phyloP scores from a whole-genome alignment of 2,113 vertebrate species.

The Elanus axillaris region DNA sequence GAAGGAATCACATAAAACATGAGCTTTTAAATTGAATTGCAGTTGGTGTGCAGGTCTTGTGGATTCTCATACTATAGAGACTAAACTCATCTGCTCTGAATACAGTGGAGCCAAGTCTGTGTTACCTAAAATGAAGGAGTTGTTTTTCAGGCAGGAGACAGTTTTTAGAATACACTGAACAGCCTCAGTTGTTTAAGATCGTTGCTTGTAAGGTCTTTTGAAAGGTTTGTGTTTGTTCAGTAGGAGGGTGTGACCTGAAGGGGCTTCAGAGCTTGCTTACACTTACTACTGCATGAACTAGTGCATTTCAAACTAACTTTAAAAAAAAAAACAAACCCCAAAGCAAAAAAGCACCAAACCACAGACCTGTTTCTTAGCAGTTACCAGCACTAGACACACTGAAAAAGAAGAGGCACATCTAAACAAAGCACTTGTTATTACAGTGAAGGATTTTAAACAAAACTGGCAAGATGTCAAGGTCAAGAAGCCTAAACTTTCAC shows the following conservation, averaged over 20 bases:
- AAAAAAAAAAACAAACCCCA: background rate
- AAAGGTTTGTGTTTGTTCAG: background rate
- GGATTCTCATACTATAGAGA: background rate
- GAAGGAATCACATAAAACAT: background rate
- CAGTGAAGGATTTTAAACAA: background rate
- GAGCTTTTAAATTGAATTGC: background rate
- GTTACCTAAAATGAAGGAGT: background rate
- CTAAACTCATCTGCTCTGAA: background rate
- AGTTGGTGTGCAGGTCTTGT: background rate
- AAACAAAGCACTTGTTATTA: background rate
- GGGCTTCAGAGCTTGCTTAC: background rate
- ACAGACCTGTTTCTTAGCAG: background rate
- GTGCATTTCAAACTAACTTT: background rate
- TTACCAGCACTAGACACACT: background rate
- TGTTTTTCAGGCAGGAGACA: background rate
- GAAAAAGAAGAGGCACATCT: background rate
- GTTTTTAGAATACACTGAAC: background rate
- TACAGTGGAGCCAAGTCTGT: background rate
- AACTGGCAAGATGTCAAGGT: background rate
- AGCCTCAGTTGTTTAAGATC: background rate
- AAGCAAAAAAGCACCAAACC: background rate
- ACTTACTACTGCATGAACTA: background rate
- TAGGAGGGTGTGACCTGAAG: no score
- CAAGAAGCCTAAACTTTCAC: constrained; percentile 53
- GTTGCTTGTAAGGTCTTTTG: background rate